A percentile compares a stretch with the other conserved stretches of the same genome.
These are phyloP conservation scores for Pemphigus obesinymphae DNA, from an alignment of 1,140 invertebrate genomes.

Conservation along the genomic window DNA sequence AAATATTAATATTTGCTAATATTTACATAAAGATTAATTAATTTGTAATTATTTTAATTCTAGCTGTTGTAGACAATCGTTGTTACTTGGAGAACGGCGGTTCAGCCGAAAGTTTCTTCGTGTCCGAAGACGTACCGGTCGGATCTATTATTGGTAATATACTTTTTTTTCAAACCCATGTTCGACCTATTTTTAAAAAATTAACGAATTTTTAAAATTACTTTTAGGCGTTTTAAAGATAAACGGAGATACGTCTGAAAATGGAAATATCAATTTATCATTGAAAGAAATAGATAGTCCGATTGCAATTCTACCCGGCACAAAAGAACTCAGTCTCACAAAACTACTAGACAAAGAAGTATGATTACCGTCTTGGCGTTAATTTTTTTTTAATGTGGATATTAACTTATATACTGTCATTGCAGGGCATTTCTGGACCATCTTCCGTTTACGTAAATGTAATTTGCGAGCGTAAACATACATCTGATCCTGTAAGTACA, in stretches of 20 bases:
- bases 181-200: background rate
- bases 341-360: slow-evolving; percentile 75
- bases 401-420: background rate
- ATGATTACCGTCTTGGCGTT: background rate
- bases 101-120: slow-evolving; percentile 84
- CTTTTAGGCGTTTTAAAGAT: slow-evolving; percentile 63
- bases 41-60: background rate
- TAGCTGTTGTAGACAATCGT: slow-evolving; percentile 61
- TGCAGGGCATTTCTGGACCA: slow-evolving; percentile 66
- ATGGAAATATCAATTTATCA: slow-evolving; percentile 72
- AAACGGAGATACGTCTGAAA: slow-evolving; percentile 68
- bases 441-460: slow-evolving; percentile 79
- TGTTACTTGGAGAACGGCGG: slow-evolving; percentile 85
- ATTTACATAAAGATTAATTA: too few relatives aligned
- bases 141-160: slow-evolving; percentile 66
- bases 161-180: background rate
- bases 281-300: slow-evolving; percentile 74
- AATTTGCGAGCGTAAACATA: slow-evolving; percentile 71
- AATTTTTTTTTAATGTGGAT: background rate
- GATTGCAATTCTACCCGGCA: slow-evolving; percentile 66
- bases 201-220: background rate
- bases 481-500: slow-evolving; percentile 66
- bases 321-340: slow-evolving; percentile 75
- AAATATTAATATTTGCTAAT: too few relatives aligned
- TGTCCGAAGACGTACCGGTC: slow-evolving; percentile 75